Conservation (phyloP, 2,113 vertebrate genomes). For the Tricholaema leucomelas region DNA sequence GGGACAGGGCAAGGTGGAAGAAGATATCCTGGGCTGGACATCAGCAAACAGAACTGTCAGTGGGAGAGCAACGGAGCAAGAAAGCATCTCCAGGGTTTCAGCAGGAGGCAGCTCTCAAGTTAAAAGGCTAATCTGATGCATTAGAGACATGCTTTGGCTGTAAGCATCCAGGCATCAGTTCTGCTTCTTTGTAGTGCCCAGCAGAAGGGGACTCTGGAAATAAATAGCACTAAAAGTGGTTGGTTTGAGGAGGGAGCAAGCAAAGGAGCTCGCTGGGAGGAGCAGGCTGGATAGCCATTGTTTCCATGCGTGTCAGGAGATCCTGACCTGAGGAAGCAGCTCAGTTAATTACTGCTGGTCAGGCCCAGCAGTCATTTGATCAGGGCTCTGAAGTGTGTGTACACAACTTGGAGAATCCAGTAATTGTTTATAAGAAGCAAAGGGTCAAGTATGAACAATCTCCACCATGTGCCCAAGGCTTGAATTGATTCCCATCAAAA, state of each 20-base stretch:
- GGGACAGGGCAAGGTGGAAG: not conserved
- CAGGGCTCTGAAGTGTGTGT: not conserved
- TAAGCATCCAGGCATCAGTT: not conserved
- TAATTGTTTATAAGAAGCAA: not conserved
- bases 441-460: constrained; percentile 21
- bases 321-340: not conserved
- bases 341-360: not conserved
- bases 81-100: not conserved
- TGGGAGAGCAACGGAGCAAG: not conserved
- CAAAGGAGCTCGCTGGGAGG: not conserved
- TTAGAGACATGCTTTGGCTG: not conserved
- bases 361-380: not conserved
- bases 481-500: constrained; percentile 24
- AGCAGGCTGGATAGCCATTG: not conserved
- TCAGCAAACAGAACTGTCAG: not conserved
- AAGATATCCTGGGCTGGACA: not conserved
- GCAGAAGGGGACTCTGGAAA: not conserved
- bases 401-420: not conserved
- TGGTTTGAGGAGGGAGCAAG: not conserved
- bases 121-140: not conserved
- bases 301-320: not conserved
- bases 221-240: not conserved
- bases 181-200: not conserved
- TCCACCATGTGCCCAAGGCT: not conserved
- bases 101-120: not conserved